These are phyloP conservation scores for Drosophila tanythrix DNA, from an alignment of 2,888 invertebrate genomes.

Conservation along the genomic window DNA sequence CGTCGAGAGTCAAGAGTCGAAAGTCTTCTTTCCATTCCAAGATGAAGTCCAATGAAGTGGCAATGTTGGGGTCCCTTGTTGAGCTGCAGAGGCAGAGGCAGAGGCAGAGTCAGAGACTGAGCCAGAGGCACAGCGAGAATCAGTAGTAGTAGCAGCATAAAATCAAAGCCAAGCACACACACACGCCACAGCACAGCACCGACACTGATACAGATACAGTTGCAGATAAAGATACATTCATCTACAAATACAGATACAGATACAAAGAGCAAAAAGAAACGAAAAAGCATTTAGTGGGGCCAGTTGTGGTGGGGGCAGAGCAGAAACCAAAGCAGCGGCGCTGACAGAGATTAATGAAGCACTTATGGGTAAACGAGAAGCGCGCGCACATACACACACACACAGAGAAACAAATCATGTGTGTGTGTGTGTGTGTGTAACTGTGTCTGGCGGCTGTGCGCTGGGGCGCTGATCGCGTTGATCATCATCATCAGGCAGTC, in stretches of 20 bases:
- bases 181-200: background rate
- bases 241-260: conserved; percentile 37
- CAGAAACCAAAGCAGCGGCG: conserved; percentile 21
- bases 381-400: conserved; percentile 33
- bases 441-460: conserved; percentile 54
- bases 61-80: conserved; percentile 18
- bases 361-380: conserved; percentile 76
- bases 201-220: conserved; percentile 15
- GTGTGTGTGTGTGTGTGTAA: conserved; percentile 15
- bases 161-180: conserved; percentile 67
- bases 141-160: conserved; percentile 29
- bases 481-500: conserved; percentile 29
- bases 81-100: background rate
- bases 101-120: background rate
- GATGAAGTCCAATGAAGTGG: conserved; percentile 50
- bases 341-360: conserved; percentile 82
- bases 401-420: conserved; percentile 23
- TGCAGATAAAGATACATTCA: conserved; percentile 29
- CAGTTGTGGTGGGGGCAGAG: background rate
- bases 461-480: conserved; percentile 35
- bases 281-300: conserved; percentile 46
- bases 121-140: background rate
- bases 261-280: conserved; percentile 44
- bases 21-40: conserved; percentile 18
- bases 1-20: background rate